These are phyloP conservation scores for Sylvicola fuscatus DNA, from an alignment of 2,888 invertebrate genomes.

Conservation along the genomic window DNA sequence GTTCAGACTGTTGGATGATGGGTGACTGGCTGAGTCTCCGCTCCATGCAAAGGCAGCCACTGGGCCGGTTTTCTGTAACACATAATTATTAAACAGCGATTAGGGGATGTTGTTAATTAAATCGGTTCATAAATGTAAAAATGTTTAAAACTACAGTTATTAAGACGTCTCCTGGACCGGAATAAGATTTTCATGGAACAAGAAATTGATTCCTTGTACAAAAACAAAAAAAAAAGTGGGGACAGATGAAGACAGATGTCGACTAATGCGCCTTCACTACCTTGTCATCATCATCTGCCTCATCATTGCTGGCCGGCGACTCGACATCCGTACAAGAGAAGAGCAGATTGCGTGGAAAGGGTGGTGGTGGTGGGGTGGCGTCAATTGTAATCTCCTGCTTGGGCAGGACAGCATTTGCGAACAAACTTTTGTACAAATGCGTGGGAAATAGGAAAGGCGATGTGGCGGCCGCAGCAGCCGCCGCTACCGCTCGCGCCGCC, in stretches of 20 bases:
- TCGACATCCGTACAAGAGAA: conserved; percentile 20
- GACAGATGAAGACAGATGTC: too few relatives aligned
- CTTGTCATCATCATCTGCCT: conserved; percentile 6
- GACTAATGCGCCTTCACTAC: background rate
- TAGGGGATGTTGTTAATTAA: background rate
- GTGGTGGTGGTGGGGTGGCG: conserved; percentile 8
- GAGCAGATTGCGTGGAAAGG: conserved; percentile 31
- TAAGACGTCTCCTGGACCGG: too few relatives aligned
- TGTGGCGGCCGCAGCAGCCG: background rate
- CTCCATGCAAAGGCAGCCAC: conserved; percentile 38
- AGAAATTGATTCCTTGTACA: too few relatives aligned
- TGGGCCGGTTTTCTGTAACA: conserved; percentile 38
- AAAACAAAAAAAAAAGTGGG: too few relatives aligned
- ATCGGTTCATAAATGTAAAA: too few relatives aligned
- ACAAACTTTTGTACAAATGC: conserved; percentile 57
- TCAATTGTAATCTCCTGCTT: conserved; percentile 13
- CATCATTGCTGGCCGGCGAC: conserved; percentile 7
- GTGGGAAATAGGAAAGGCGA: conserved; percentile 46
- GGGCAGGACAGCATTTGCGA: conserved; percentile 48
- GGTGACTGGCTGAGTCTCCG: conserved; percentile 17
- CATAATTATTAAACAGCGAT: conserved; percentile 13
- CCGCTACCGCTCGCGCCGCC: too few relatives aligned
- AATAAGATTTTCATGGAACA: too few relatives aligned
- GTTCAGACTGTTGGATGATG: conserved; percentile 3
- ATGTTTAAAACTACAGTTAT: too few relatives aligned